Conservation (phyloP, 2,113 vertebrate species). For the Eudyptes chrysolophus region DNA sequence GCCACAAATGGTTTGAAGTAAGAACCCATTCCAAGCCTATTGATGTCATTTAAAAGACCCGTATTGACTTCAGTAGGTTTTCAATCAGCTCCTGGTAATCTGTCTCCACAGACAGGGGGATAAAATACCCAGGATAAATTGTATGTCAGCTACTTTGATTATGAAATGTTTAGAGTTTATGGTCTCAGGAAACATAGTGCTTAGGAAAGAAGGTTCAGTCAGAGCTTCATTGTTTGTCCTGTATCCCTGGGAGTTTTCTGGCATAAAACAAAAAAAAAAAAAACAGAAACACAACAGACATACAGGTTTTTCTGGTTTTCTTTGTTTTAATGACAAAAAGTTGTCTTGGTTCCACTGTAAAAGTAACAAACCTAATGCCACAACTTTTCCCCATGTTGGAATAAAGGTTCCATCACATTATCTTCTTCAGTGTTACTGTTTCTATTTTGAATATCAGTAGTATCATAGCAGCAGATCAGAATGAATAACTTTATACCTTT, state of each 20-base stretch:
- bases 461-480: background rate
- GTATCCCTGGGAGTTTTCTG: background rate
- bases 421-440: background rate
- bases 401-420: background rate
- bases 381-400: background rate
- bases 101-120: background rate
- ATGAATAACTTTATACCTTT: background rate
- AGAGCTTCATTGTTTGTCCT: background rate
- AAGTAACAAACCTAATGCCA: background rate
- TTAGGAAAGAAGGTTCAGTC: background rate
- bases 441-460: background rate
- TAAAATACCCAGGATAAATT: background rate
- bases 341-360: background rate
- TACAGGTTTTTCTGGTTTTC: background rate
- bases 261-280: background rate
- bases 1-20: constrained; percentile 3
- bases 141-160: background rate
- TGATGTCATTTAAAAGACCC: constrained; percentile 1
- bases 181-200: background rate
- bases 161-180: background rate
- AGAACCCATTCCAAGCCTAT: background rate
- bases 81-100: background rate
- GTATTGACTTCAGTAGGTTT: background rate
- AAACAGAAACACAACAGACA: background rate
- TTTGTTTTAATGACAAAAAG: background rate